A percentile compares a stretch with the other conserved stretches of the same genome.
These are phyloP conservation scores for Melopsittacus undulatus DNA, from an alignment of 2,797 vertebrate genomes.

Conservation along the genomic window DNA sequence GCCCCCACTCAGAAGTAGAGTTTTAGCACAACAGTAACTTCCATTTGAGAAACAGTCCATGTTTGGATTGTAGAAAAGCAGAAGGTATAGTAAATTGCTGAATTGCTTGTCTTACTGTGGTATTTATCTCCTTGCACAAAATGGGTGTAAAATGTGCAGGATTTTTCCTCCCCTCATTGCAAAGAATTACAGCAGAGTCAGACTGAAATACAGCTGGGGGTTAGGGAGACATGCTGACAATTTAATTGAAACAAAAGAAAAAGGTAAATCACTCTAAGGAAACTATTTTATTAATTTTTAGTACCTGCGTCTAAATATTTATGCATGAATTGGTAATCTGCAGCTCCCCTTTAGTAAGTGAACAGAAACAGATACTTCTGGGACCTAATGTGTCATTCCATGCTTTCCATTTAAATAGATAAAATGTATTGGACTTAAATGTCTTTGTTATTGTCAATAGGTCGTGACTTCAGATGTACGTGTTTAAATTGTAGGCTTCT, in stretches of 20 bases:
- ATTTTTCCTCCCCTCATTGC: neutral
- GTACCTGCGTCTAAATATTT: neutral
- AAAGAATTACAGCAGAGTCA: neutral
- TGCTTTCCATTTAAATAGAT: neutral
- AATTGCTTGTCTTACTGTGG: neutral
- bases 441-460: neutral
- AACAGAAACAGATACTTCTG: neutral
- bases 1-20: neutral
- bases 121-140: neutral
- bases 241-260: neutral
- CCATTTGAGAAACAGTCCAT: neutral
- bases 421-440: neutral
- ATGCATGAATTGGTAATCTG: neutral
- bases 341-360: neutral
- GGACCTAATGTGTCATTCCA: no score
- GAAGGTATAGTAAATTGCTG: neutral
- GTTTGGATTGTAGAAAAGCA: neutral
- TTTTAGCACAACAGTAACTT: neutral
- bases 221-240: rapidly evolving
- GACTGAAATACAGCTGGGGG: neutral
- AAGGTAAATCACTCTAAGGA: neutral
- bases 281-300: neutral
- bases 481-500: neutral
- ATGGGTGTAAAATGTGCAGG: neutral
- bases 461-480: neutral